phyloP scores from a whole-genome alignment of 2,888 invertebrate genomes.

The Chaitophorus viminalis region DNA sequence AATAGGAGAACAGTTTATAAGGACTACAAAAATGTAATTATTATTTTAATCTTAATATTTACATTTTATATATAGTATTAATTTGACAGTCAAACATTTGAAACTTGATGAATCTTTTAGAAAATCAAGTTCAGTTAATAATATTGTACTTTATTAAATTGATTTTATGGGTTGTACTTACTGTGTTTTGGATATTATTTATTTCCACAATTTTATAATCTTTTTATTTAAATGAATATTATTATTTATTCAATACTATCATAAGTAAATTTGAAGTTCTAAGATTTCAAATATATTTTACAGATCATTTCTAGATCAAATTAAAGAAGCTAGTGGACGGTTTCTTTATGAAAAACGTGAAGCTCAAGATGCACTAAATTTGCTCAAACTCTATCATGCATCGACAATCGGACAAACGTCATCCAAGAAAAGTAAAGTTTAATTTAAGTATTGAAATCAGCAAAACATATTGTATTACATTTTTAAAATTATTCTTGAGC shows the following conservation, averaged over 20 bases:
- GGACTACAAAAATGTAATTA: too few relatives aligned
- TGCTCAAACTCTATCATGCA: constrained; percentile 79
- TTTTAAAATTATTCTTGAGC: not conserved
- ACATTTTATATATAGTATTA: too few relatives aligned
- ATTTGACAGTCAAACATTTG: too few relatives aligned
- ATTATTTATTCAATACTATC: not conserved
- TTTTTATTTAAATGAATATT: not conserved
- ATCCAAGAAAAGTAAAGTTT: constrained; percentile 56
- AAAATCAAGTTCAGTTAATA: too few relatives aligned
- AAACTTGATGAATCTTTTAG: too few relatives aligned
- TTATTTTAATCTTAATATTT: too few relatives aligned
- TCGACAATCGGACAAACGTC: constrained; percentile 63
- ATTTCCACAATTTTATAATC: not conserved
- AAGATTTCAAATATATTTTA: constrained; percentile 37
- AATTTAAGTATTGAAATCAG: not conserved
- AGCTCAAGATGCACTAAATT: constrained; percentile 87
- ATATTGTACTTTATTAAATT: too few relatives aligned
- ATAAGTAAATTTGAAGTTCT: not conserved
- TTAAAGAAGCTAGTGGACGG: constrained; percentile 85
- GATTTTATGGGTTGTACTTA: not conserved
- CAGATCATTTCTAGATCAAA: constrained; percentile 79
- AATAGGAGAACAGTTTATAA: too few relatives aligned
- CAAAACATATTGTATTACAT: not conserved
- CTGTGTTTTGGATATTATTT: not conserved
- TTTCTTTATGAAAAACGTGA: constrained; percentile 84